Conservation (phyloP, 1,140 invertebrate species). For the Ceratina japonica region DNA sequence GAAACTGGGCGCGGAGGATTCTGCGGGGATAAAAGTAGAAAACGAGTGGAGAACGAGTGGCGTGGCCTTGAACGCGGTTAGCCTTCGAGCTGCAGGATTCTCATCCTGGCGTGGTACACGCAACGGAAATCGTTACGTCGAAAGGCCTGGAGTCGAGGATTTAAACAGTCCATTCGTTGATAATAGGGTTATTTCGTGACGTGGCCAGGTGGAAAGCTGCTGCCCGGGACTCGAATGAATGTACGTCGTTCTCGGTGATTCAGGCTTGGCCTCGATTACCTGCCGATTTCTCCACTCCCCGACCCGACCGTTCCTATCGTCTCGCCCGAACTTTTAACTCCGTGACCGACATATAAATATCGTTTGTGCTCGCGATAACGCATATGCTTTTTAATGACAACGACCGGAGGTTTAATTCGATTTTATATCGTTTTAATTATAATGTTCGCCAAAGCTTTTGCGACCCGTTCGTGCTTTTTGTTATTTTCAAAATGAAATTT, state of each 20-base stretch:
- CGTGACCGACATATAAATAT: too few species aligned
- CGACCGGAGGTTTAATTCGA: too few species aligned
- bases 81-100: slow-evolving; percentile 11
- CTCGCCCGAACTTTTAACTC: too few species aligned
- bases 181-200: slow-evolving; percentile 44
- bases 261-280: neutral
- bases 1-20: slow-evolving; percentile 2
- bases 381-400: too few species aligned
- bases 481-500: too few species aligned
- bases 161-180: slow-evolving; percentile 34
- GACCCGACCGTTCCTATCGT: too few species aligned
- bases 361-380: too few species aligned
- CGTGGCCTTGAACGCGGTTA: slow-evolving; percentile 38
- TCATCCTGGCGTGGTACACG: slow-evolving; percentile 18
- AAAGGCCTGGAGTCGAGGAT: neutral
- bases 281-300: too few species aligned
- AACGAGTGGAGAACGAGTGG: slow-evolving; percentile 11
- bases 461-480: too few species aligned
- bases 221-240: neutral
- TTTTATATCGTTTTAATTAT: too few species aligned
- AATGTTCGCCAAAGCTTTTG: too few species aligned
- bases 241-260: neutral
- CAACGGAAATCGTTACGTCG: slow-evolving; percentile 48
- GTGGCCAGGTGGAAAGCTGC: slow-evolving; percentile 36
- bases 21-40: slow-evolving; percentile 29